Evolutionary conservation across 2,888 invertebrate genomes (phyloP), one percentile per base, ranked within the genome.

Genomic region (Drosophila formosana): DNA sequence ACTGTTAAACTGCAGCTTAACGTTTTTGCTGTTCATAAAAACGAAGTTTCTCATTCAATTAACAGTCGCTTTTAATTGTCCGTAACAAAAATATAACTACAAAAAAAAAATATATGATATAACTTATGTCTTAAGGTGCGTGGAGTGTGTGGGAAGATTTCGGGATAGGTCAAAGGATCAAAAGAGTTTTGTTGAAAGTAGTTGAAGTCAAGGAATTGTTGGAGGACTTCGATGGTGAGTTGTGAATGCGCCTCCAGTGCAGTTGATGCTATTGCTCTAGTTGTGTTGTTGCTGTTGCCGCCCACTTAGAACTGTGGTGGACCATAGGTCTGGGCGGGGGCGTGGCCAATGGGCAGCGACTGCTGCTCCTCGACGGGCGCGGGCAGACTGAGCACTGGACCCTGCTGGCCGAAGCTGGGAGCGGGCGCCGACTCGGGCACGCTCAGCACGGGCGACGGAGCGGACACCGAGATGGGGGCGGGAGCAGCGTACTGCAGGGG

Each of bases 291-390:
- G 37, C 13, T 39, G 45, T n/a, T 49, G 67, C 25, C 43, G 50
- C 5, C 28, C 52, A 61, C 58, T 75, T 82, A 87, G 28, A 71
- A 67, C 0, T 70, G 67, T 8, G 89, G 72, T 55, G 90, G 89
- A 4, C 90, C 90, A 64, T 90, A 90, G 30, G 60, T 71, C 74
- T 80, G 82, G 47, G 89, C 86, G 0, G 90, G 89, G 5, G 74
- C 57, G 47, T 87, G 90, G 0, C 75, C 77, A 23, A 76, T 25
- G 39, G 88, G 88, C 64, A 85, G 46, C 0, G 43, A n/a, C 32
- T 82, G 13, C 32, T 58, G 72, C 49, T 82, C 83, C 62, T 82
- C 84, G 4, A 71, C 52, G 3, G 74, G 73, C 23, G 61, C 56
- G 4, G 78, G 75, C 30, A 75, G 26, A 47, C 65, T 70, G 26